Evolutionary conservation across 2,888 invertebrate genomes (phyloP), one percentile per base, ranked within the genome.

Genomic region (Dyspetes luteomarginatus): DNA sequence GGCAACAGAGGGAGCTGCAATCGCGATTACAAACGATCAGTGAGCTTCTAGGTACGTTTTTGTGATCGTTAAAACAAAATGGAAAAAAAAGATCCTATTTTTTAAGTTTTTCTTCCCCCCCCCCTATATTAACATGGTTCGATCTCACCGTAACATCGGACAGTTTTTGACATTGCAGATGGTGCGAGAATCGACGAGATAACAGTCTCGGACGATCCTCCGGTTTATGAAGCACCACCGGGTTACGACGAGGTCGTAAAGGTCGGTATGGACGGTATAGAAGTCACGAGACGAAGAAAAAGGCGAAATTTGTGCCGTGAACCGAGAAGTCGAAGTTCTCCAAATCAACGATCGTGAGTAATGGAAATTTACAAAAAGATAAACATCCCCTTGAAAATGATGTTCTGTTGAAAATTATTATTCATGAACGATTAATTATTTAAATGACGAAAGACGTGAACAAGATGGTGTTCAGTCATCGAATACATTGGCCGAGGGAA

Each of bases 241-340:
- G 94, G 95, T 80, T 96, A 96, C 86, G 95, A 95, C 76, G 95
- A 95, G 78, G 94, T 95, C n/a, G 93, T 94, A 30, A 94, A 94
- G 86, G 88, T 94, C 56, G 93, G 93, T 12, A 91, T 93, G 89
- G 93, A 93, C 19, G 80, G 76, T 12, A 91, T 91, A 78, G 93
- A 93, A 83, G 87, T 91, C 30, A 86, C 90, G 3, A 79, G 83
- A 30, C 85, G 86, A 15, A 88, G 88, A 73, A 90, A 87, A 56
- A 84, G 77, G 45, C 78, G 84, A 7, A 86, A 78, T 69, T 64
- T 62, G 0, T 74, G 52, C 12, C 72, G 76, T 9, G 83, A 83
- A 30, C 78, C 83, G 4, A 75, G 81, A 67, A 89, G 85, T 30
- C 84, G 89, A 62, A 90, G 86, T 68, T 87, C 87, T 0, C 85